Base-by-base conservation (phyloP, 2,888 invertebrate genomes). In the Rutpela maculata region DNA sequence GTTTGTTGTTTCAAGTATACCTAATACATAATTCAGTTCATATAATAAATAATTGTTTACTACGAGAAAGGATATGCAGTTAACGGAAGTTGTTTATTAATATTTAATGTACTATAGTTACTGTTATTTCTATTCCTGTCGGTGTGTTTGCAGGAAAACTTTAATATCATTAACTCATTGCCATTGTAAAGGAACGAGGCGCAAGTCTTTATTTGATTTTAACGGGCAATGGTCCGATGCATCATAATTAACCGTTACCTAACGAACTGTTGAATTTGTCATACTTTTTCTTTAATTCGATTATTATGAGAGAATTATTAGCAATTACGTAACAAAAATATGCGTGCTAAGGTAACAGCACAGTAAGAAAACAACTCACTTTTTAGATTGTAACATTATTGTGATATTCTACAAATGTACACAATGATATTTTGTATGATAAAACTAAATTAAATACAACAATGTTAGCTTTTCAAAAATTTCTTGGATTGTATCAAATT, bases 11-110 rank as follows among this genome's bases (percentile, higher is more conserved):
- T 43, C 43, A 43, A 43, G 1, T 43, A 10, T 43, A 35, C 7
- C 43, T 43, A 43, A 43, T 43, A 15, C 12, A 43, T 43, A 15
- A 43, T 43, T 43, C 43, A 31, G 19, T 31, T n/a, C 31, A 12
- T n/a, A 35, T 63, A 63, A 35, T 35, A 9, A 26, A 15, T 17
- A 26, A 15, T 17, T 26, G 62, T 35, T 43, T 43, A 43, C 19
- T 43, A 43, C 43, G 18, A 19, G 65, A 65, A 65, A 65, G 65
- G 65, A 38, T 31, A 65, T 17, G 43, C 65, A 69, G 56, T 69
- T 69, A 59, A 12, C 31, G 69, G 69, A 69, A 69, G 69, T 38
- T 10, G 56, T 17, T 22, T 17, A 69, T 57, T 69, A 69, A 69
- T 69, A 69, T 69, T 69, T 50, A 26, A 62, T 31, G 26, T 35